A percentile compares a stretch with the other conserved stretches of the same genome.
These are phyloP conservation scores for Balanococcus diminutus DNA, from an alignment of 2,888 invertebrate genomes.

Conservation along the genomic window DNA sequence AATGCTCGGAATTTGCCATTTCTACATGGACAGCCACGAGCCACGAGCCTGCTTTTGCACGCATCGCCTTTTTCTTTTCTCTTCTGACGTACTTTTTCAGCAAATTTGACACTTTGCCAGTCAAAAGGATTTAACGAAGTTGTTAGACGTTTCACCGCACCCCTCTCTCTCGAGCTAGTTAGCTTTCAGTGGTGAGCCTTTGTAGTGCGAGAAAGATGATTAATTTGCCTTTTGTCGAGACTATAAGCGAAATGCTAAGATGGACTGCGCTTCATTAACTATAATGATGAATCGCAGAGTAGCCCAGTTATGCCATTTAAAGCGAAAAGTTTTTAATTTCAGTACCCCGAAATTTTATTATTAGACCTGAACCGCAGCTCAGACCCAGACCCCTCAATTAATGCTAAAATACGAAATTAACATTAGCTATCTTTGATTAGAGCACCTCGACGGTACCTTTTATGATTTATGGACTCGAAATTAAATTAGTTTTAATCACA, in stretches of 20 bases:
- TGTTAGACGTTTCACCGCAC: background rate
- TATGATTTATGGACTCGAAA: background rate
- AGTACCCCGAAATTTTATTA: background rate
- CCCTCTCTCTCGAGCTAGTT: background rate
- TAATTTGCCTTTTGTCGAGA: constrained; percentile 3
- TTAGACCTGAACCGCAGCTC: background rate
- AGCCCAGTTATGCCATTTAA: background rate
- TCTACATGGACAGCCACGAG: background rate
- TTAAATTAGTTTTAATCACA: background rate
- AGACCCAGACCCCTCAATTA: background rate
- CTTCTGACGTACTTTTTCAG: constrained; percentile 12
- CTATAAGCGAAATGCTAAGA: too few species aligned
- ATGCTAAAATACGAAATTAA: background rate
- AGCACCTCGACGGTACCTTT: background rate
- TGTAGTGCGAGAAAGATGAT: background rate
- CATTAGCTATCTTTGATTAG: background rate
- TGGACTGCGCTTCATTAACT: constrained; percentile 1
- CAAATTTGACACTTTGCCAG: constrained; percentile 9
- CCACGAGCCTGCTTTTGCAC: background rate
- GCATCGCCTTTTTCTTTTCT: background rate
- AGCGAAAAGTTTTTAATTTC: background rate
- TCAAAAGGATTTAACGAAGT: constrained; percentile 31
- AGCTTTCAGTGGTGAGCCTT: constrained; percentile 11
- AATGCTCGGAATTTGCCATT: background rate
- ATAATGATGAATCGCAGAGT: background rate